Base-by-base conservation (phyloP, 2,888 invertebrate species). In the Drosophila infuscata region DNA sequence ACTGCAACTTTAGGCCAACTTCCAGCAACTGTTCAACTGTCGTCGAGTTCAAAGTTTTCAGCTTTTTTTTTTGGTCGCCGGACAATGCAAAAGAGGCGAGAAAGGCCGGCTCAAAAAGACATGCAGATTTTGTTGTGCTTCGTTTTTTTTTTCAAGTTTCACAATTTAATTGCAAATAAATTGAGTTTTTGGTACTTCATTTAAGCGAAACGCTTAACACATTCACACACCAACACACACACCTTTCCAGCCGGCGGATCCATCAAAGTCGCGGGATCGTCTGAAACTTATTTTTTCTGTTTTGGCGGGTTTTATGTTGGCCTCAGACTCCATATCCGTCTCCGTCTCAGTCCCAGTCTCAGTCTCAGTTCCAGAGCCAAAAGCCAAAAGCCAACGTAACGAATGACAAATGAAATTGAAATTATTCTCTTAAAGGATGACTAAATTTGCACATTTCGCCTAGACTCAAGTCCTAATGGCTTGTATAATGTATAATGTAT, bases 131-230 rank as follows among this genome's bases (percentile, higher is more conserved):
- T 58, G 71, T 64, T 60, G 57, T 56, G 63, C 36, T 51, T 58
- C 15, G 46, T 46, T 46, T 58, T 64, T 66, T 15, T 70, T n/a
- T 66, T 75, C 46, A 65, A 46, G 76, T 65, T 77, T 81, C 80
- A 82, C 88, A 91, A 91, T 92, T 92, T 92, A 92, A 92, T 92
- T 92, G 92, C 92, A 92, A 92, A 92, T 92, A 92, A 92, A 92
- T 92, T 92, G 90, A 91, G 91, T 92, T 92, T 92, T 92, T 87
- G 89, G 91, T 91, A 91, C 91, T 91, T 91, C 83, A 91, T 91
- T 92, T 91, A 91, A 90, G 91, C 91, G 91, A 87, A 82, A 90
- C 91, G 91, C 76, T 81, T 71, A 82, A 79, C 79, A 69, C 69
- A 66, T 60, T 62, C 65, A 76, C 65, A 54, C 51, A 57, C 49